These are phyloP conservation scores for Tyrannus savana DNA, from an alignment of 2,113 vertebrate species.

Conservation along the genomic window DNA sequence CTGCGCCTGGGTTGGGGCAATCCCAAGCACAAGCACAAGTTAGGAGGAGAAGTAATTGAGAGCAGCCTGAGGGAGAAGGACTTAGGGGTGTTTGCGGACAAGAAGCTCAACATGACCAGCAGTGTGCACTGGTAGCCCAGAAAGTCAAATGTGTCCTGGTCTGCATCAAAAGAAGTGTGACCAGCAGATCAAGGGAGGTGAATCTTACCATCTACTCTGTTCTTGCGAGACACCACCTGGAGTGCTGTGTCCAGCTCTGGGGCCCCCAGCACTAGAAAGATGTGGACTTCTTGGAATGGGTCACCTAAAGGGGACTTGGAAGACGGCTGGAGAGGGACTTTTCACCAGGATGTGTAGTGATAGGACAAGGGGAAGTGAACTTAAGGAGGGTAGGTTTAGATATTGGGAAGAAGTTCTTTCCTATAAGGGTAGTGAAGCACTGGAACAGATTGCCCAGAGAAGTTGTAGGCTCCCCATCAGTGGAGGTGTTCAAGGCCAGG, in stretches of 20 bases:
- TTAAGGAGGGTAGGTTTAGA: not conserved
- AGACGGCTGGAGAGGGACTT: not conserved
- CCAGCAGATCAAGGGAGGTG: not conserved
- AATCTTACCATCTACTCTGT: not conserved
- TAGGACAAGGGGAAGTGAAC: not conserved
- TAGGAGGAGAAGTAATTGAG: not conserved
- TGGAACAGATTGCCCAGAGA: not conserved
- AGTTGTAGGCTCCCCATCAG: not conserved
- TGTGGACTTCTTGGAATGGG: not conserved
- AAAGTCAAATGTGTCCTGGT: not conserved
- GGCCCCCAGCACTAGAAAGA: not conserved
- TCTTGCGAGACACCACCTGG: not conserved
- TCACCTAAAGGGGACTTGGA: not conserved
- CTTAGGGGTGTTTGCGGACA: not conserved
- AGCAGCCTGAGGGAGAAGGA: not conserved
- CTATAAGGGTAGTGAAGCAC: not conserved
- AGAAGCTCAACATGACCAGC: fast-evolving
- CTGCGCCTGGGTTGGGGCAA: not conserved
- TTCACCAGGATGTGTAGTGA: not conserved
- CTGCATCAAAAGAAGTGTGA: not conserved
- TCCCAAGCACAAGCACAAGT: not conserved
- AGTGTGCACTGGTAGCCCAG: not conserved
- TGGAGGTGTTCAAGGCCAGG: not conserved
- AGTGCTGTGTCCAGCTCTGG: not conserved
- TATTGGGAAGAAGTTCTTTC: not conserved